Evolutionary conservation across 2,113 vertebrate genomes (phyloP), one percentile per base, ranked within the genome.

Genomic region (Peromyscus californicus): DNA sequence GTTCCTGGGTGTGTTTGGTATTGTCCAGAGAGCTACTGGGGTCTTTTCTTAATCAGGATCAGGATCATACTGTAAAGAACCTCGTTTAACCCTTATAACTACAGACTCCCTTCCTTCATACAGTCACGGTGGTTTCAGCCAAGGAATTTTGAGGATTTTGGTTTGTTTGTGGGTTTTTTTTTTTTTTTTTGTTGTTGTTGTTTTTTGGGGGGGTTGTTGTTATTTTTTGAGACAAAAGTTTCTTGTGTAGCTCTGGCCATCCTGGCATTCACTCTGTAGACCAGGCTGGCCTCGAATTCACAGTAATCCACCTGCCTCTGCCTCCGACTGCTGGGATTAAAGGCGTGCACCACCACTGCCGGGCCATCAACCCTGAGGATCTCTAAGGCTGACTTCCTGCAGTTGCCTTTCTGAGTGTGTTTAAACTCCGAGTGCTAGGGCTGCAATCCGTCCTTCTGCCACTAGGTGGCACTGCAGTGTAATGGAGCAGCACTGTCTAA

Each of bases 381-480:
- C 54, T 76, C 33, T 7, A 33, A 48, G 42, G 29, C 21, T 92
- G 76, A 87, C 11, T 82, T 24, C 19, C 3, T 33, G 74, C 3
- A 29, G 21, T 83, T 92, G 74, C 39, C 26, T 65, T 88, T 80
- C 85, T 54, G 31, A 94, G 24, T 91, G 6, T 15, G 69, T 65
- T 65, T 89, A 26, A 51, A 0, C 3, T 36, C 39, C n/a, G 39
- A 36, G 8, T 36, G 2, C 42, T 89, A n/a, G 87, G 45, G 48
- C 22, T 95, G 88, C 75, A 95, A 22, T 92, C 2, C 13, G 36
- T 95, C 42, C 12, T 82, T 95, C 67, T 93, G 90, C 96, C 97
- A 72, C 96, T 75, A 75, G 97, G 92, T 96, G 96, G 97, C 26
- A 0, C 96, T 95, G 1, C 16, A 74, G 72, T 54, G 7, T 42